Base-by-base conservation (phyloP, 2,888 invertebrate genomes). In the Eilema griseolum region DNA sequence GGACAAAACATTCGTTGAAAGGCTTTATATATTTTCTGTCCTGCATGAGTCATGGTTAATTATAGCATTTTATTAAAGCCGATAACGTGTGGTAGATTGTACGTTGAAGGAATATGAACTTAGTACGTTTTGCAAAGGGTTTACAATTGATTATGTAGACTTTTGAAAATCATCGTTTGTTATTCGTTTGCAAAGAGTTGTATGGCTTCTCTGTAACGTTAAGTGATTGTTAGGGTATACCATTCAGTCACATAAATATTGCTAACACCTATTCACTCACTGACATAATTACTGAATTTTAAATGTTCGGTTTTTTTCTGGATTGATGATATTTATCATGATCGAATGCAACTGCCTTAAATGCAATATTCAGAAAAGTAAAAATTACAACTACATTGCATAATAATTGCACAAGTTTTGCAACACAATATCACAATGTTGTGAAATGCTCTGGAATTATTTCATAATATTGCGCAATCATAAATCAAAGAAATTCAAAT, bases 401-500 rank as follows among this genome's bases (percentile, higher is more conserved):
- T 67, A 75, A 83, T 60, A 63, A 75, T 85, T 76, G 72, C 78
- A 69, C 70, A 79, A 70, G 8, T 70, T 75, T 65, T 64, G 80
- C 77, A 79, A 77, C 57, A 68, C 16, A 23, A 75, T 85, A 70
- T 77, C 82, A 79, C 74, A 82, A 81, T 78, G 69, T 82, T 81
- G 73, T 78, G 82, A 77, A 83, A 85, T 79, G 68, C 74, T 70
- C 73, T 68, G 56, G 69, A 73, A 81, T 82, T 79, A 75, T 72
- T 71, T 62, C 73, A 68, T 75, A 82, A 82, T 74, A 83, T 84
- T 85, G 81, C 80, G 80, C 77, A 77, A 83, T 76, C 69, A 72
- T 82, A 78, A 72, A 75, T 83, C 81, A 78, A 70, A 67, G 62
- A 71, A 69, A 75, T 85, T 83, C 77, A 80, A 82, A 84, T 84